Base-by-base conservation (phyloP, 2,797 vertebrate species). In the Sebastes matsubarae region DNA sequence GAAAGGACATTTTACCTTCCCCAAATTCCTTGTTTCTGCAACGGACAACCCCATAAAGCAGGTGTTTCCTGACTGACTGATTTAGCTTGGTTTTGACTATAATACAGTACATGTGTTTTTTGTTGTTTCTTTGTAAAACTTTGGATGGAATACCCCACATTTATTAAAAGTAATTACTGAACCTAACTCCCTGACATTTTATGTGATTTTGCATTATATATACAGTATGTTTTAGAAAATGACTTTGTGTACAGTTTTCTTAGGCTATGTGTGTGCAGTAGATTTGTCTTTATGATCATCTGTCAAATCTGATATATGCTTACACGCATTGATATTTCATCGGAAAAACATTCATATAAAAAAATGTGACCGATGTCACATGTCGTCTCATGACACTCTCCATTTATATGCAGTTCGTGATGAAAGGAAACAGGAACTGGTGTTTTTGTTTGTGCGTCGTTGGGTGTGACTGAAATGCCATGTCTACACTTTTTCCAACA, bases 391-490 rank as follows among this genome's bases (percentile, higher is more conserved):
- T 83, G 76, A 74, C 70, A 55, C 66, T 61, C 58, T 30, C 9
- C 4, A 5, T 2, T 66, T 8, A 20, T 58, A 46, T 10, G 16
- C 1, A 46, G 16, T 46, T 46, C 16, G 30, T 36, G 30, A 38
- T 3, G 22, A 68, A 46, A 42, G 34, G 38, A 88, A 92, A 91
- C 27, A 75, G 87, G 88, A 93, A 91, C 69, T 81, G 6, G 10
- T 72, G 14, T 16, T 70, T 71, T 70, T 82, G 63, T 79, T 79
- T 29, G 25, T 24, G 59, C 7, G 71, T 4, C 42, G 30, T 5
- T 46, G 10, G 20, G n/a, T 61, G 54, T 67, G 64, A 60, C 75
- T 34, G 16, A 83, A 63, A 12, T 83, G 57, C 42, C 57, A 32
- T 27, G 27, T 77, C 25, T 5, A 18, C 61, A 68, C 6, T 78